Conservation (phyloP, 2,797 vertebrate genomes). For the Hirundo rustica region DNA sequence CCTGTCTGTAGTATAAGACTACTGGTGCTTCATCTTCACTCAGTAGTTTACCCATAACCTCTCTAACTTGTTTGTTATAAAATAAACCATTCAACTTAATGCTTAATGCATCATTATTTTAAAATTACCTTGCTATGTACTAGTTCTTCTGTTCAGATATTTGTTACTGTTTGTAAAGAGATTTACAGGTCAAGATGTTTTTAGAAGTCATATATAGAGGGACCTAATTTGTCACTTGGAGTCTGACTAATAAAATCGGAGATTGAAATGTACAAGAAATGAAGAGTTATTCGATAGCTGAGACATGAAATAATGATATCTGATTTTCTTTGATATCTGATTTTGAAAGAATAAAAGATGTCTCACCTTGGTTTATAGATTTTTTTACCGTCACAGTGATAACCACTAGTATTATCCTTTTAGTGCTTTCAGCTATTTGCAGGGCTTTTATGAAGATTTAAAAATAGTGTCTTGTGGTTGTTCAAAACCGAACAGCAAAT, state of each 20-base stretch:
- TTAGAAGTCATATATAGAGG: background rate
- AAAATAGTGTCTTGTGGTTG: constrained; percentile 53
- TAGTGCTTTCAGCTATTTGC: constrained; percentile 30
- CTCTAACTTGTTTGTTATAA: background rate
- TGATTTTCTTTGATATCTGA: background rate
- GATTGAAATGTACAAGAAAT: background rate
- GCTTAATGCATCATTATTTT: background rate
- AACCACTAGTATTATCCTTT: constrained; percentile 28
- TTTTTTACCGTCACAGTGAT: background rate
- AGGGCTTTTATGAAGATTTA: constrained; percentile 66
- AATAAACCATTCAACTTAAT: background rate
- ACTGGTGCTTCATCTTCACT: background rate
- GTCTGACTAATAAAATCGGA: background rate
- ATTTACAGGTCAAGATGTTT: background rate
- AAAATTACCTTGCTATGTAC: background rate
- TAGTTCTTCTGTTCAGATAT: background rate
- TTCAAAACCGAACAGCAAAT: constrained; percentile 64
- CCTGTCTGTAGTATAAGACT: background rate
- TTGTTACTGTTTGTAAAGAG: background rate
- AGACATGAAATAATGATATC: background rate
- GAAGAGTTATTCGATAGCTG: background rate
- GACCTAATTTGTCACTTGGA: background rate
- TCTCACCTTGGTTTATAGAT: background rate
- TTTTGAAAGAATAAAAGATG: background rate
- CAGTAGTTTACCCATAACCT: background rate